Base-by-base conservation (phyloP, 2,113 vertebrate genomes). In the Corythornis madagascariensis region DNA sequence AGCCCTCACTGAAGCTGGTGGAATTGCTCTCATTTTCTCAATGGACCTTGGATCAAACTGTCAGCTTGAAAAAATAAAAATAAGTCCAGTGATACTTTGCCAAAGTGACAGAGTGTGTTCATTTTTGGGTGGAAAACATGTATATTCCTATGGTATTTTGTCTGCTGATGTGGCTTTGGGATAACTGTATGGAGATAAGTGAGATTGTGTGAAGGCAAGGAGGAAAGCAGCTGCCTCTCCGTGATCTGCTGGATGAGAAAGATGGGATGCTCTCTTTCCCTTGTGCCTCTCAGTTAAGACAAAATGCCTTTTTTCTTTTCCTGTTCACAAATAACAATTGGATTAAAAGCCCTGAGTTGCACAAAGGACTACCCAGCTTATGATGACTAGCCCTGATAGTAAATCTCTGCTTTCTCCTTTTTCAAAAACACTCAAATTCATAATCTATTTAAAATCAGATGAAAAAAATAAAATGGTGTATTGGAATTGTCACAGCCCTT, bases 11-110 rank as follows among this genome's bases (percentile, higher is more conserved):
- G 87, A 86, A 93, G 28, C 57, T 73, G 48, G 72, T 92, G 82
- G 80, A 92, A 88, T 88, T 72, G 48, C 79, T 94, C 79, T 72
- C 29, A 81, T 92, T 93, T 89, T 94, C 72, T 96, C 83, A 78
- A 71, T 4, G 0, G 26, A 83, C 11, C 35, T 88, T 89, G 61
- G 72, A 83, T 92, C 72, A 83, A 83, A 59, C 52, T 0, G 1
- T 42, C 28, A 70, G 45, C 22, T 83, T 57, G 7, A 64, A 70
- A 69, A 75, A 77, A 50, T 50, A 47, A 69, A 24, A 31, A 13
- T 40, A 28, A 48, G 43, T 75, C 71, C 61, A 33, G 72, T 60
- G 80, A 38, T 53, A 38, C 40, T 86, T 95, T 70, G 66, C 82
- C 67, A 76, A 74, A 92, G 59, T 67, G 69, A 84, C 75, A 71